Base-by-base conservation (phyloP, 2,797 vertebrate genomes). In the Lacerta agilis region DNA sequence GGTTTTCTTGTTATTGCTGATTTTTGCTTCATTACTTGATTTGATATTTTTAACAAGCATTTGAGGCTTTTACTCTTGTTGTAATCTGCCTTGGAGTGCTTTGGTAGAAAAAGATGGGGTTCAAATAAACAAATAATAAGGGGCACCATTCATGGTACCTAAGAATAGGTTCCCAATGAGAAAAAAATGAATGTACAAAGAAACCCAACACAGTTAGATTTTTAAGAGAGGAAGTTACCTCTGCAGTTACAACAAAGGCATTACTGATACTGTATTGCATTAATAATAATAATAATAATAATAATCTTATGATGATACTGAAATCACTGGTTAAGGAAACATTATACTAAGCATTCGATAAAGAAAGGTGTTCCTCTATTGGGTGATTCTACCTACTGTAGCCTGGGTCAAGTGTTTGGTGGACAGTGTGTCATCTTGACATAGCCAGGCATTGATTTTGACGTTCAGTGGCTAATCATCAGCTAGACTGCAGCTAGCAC, bases 401-500 rank as follows among this genome's bases (percentile, higher is more conserved):
- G 87, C 76, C 86, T 93, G 89, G 64, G 69, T 86, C 85, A 82
- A 81, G 89, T 91, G 85, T 92, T 93, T 93, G 91, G 92, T 93
- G 94, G 87, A 93, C 82, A 92, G 75, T 76, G 85, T 80, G 73
- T 91, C 92, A 89, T 76, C 87, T 90, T 94, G 89, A 90, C 92
- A 92, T 87, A 92, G 93, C 1, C 61, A 78, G 69, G 45, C 0
- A 0, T 82, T 95, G 92, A 92, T 94, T 93, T 95, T 93, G 94
- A 83, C 89, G 64, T 79, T 93, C 89, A 90, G 83, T 81, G 55
- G 67, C 89, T 94, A 92, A 93, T 67, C 75, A 81, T 29, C 79
- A 92, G 79, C 91, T 93, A 89, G 88, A 86, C 89, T 89, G 83
- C 91, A 92, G 90, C 69, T 88, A 94, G 92, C 71, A 89, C 89